Evolutionary conservation across 2,888 invertebrate genomes (phyloP), one percentile per base, ranked within the genome.

Genomic region (Spatulosminthurus flaviceps): DNA sequence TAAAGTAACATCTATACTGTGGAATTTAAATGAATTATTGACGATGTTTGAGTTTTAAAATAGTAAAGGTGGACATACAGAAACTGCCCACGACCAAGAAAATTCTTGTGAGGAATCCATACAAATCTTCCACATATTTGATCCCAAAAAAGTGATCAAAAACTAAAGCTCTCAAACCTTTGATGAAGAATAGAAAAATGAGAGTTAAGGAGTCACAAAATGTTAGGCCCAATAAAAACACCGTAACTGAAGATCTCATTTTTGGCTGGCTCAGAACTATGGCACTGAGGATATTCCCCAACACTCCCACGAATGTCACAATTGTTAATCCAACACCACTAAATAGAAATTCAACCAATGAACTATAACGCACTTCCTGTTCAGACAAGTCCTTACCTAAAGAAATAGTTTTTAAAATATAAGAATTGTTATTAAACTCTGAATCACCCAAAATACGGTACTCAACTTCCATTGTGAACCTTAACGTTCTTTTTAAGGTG

Each of bases 61-160:
- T 34, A 34, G 9, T 9, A 34, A 34, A 9, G 34, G n/a, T n/a
- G n/a, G n/a, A n/a, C n/a, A n/a, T 69, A 69, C 69, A 26, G n/a
- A 26, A 22, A 28, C 28, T 29, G 29, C 11, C 21, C 29, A 42
- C 41, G n/a, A 41, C 4, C 11, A n/a, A 16, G 2, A 70, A 41
- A n/a, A 16, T 21, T 0, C 16, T 2, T 22, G 16, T 19, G n/a
- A 42, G 7, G 42, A n/a, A n/a, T 70, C n/a, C 41, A 21, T 41
- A 34, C 11, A 41, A 29, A 9, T 29, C 22, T 42, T 42, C 34
- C 9, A 2, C 11, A 9, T 4, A 34, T 34, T 21, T 42, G 13
- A 34, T 70, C 0, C 70, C 70, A 1, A 70, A 1, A 21, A 70
- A 42, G 34, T 70, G 41, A 34, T 70, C 70, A n/a, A 70, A 70